Evolutionary conservation across 2,797 vertebrate genomes (phyloP).

Genomic region (Myripristis jacobus): DNA sequence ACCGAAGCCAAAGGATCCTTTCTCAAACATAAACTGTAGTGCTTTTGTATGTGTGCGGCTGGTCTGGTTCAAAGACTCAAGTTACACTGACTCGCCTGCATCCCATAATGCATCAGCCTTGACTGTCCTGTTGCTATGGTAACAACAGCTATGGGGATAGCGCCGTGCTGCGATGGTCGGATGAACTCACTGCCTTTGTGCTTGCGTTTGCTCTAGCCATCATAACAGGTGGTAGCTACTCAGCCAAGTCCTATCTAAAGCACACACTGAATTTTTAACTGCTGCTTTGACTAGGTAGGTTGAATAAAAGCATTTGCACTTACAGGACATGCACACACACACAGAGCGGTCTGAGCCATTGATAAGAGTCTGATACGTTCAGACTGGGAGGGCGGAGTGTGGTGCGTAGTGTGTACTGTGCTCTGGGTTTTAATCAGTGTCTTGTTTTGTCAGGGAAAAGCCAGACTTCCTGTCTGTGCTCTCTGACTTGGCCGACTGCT

Average conservation of each 20-base stretch:
- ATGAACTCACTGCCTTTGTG: slow-evolving; percentile 9
- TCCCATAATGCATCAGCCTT: slow-evolving; percentile 57
- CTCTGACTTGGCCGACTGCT: slow-evolving; percentile 57
- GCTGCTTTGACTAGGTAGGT: not conserved
- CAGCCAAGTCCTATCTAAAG: not conserved
- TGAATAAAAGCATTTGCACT: not conserved
- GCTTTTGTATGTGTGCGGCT: slow-evolving; percentile 44
- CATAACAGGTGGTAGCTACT: not conserved
- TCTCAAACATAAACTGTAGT: slow-evolving; percentile 60
- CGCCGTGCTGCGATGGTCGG: slow-evolving; percentile 1
- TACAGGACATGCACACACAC: too few species aligned
- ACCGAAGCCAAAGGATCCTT: slow-evolving; percentile 58
- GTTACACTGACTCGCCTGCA: slow-evolving; percentile 34
- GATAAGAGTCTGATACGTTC: slow-evolving; percentile 45
- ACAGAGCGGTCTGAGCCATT: slow-evolving; percentile 28
- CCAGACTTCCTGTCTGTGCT: slow-evolving; percentile 60
- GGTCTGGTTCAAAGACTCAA: slow-evolving; percentile 47
- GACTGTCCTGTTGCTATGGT: slow-evolving; percentile 48
- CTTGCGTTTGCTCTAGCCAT: not conserved
- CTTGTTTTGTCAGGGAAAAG: slow-evolving; percentile 66
- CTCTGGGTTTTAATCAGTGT: slow-evolving; percentile 69
- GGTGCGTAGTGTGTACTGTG: slow-evolving; percentile 46
- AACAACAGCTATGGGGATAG: slow-evolving; percentile 17
- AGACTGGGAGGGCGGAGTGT: slow-evolving; percentile 38
- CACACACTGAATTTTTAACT: not conserved